Conservation (phyloP, 2,797 vertebrate species). For the Ctenochaetus hawaiiensis region DNA sequence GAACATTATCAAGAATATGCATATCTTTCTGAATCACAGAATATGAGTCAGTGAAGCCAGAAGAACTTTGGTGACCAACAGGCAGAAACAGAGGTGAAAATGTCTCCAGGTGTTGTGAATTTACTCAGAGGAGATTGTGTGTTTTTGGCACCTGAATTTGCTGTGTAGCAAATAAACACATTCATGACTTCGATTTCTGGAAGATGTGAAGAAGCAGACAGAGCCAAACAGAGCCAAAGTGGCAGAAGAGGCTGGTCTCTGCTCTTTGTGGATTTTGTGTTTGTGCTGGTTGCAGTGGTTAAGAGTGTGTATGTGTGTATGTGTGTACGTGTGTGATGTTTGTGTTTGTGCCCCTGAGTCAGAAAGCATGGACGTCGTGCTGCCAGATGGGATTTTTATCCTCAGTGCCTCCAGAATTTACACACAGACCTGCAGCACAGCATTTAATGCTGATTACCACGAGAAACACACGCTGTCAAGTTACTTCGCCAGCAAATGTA, state of each 20-base stretch:
- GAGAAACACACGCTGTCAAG: neutral
- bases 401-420: constrained; percentile 28
- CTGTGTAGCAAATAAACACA: constrained; percentile 36
- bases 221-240: constrained; percentile 24
- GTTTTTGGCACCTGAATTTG: constrained; percentile 17
- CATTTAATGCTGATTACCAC: neutral
- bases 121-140: constrained; percentile 24
- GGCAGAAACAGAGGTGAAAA: constrained; percentile 18
- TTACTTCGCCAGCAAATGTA: constrained; percentile 9
- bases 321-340: constrained; percentile 24
- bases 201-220: constrained; percentile 16
- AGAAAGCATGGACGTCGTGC: constrained; percentile 21
- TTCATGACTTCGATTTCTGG: constrained; percentile 7
- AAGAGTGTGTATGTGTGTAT: constrained; percentile 19
- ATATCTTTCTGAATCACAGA: neutral
- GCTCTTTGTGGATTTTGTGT: constrained; percentile 25
- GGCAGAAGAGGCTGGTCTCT: constrained; percentile 10
- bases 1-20: constrained; percentile 6
- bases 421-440: constrained; percentile 15
- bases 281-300: constrained; percentile 21
- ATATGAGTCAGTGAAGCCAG: constrained; percentile 13
- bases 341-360: constrained; percentile 38
- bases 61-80: constrained; percentile 10
- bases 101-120: constrained; percentile 2
- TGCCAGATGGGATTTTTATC: constrained; percentile 39